These are phyloP conservation scores for Ypsolopha sequella DNA, from an alignment of 2,888 invertebrate species.

Conservation along the genomic window DNA sequence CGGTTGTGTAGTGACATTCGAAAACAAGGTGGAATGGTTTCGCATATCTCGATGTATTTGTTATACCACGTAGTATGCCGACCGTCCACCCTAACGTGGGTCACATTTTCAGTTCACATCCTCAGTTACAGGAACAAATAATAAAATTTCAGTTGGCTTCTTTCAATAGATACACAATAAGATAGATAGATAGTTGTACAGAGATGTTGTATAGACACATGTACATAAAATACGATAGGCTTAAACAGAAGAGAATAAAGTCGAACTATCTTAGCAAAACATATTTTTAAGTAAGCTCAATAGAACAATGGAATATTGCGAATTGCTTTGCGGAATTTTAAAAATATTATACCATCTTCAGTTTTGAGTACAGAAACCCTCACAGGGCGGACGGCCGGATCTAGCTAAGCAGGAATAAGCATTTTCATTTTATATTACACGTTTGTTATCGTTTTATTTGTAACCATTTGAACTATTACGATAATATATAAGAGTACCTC, in stretches of 20 bases:
- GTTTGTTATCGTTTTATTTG: conserved; percentile 68
- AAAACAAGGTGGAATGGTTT: conserved; percentile 22
- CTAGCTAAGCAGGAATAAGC: conserved; percentile 68
- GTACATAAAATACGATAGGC: conserved; percentile 62
- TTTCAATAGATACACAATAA: conserved; percentile 51
- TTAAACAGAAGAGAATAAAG: conserved; percentile 56
- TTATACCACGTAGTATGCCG: conserved; percentile 62
- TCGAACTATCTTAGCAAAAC: conserved; percentile 62
- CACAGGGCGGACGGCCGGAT: conserved; percentile 52
- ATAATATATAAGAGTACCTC: conserved; percentile 62
- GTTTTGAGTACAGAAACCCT: conserved; percentile 39
- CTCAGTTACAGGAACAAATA: conserved; percentile 44
- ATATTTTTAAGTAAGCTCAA: conserved; percentile 58
- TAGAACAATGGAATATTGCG: conserved; percentile 42
- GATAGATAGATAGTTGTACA: conserved; percentile 57
- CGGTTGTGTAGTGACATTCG: conserved; percentile 11
- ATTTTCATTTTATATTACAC: conserved; percentile 65
- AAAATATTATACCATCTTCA: conserved; percentile 51
- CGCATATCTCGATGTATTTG: conserved; percentile 64
- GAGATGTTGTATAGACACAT: conserved; percentile 47
- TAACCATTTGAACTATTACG: conserved; percentile 67
- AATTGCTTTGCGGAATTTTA: conserved; percentile 59
- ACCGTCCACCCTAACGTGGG: conserved; percentile 48
- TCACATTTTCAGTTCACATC: conserved; percentile 51
- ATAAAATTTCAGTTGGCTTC: conserved; percentile 39